Conservation (phyloP, 2,113 vertebrate species). For the Australoheros scitulus region DNA sequence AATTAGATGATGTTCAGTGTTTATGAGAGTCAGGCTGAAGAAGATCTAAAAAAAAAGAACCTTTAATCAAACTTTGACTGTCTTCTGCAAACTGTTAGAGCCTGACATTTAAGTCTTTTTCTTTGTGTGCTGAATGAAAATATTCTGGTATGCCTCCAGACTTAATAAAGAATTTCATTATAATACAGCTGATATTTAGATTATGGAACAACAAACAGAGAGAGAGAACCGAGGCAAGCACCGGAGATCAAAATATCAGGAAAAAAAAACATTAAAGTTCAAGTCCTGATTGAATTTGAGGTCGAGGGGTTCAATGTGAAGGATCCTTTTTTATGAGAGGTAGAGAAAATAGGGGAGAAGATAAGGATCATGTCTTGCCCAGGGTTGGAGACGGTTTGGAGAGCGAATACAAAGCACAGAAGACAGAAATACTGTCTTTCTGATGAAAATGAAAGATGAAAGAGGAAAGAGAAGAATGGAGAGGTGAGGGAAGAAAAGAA, state of each 20-base stretch:
- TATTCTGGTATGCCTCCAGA: neutral
- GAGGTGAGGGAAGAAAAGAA: neutral
- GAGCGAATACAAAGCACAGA: neutral
- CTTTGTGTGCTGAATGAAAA: constrained; percentile 6
- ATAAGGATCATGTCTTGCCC: neutral
- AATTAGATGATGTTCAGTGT: constrained; percentile 41
- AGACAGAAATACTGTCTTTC: neutral
- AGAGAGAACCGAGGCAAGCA: neutral
- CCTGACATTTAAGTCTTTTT: neutral
- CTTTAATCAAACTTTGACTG: neutral
- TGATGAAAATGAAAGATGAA: neutral
- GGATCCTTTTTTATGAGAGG: constrained; percentile 5
- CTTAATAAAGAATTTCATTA: neutral
- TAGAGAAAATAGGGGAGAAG: neutral
- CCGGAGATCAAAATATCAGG: neutral
- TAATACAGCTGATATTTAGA: neutral
- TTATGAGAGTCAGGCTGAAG: constrained; percentile 35
- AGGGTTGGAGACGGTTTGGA: neutral
- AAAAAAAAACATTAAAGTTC: neutral
- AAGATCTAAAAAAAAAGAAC: neutral
- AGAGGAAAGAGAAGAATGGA: neutral
- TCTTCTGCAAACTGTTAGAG: neutral
- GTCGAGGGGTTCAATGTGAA: neutral
- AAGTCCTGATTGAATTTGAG: constrained; percentile 11
- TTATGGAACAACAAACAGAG: neutral